phyloP scores from a whole-genome alignment of 2,113 vertebrate genomes.

The Archocentrus centrarchus region DNA sequence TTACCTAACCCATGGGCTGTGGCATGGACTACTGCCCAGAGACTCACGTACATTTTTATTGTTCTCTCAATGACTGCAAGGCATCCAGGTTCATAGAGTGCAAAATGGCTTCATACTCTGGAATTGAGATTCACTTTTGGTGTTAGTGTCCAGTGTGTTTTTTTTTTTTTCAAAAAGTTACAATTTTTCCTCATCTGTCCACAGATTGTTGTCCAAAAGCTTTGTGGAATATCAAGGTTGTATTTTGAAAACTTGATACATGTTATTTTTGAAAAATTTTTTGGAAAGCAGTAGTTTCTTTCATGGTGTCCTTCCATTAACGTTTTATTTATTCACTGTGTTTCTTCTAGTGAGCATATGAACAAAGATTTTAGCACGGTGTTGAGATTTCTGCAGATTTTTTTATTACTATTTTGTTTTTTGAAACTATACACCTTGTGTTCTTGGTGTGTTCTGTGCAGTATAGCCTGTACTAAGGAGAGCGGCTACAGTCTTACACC shows the following conservation, averaged over 20 bases:
- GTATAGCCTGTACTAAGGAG: neutral
- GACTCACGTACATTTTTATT: fast-evolving
- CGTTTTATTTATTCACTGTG: neutral
- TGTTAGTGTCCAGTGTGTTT: neutral
- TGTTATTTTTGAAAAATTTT: neutral
- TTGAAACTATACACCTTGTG: neutral
- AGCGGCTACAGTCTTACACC: neutral
- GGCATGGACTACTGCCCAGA: neutral
- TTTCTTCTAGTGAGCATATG: neutral
- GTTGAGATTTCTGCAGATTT: neutral
- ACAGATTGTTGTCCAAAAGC: neutral
- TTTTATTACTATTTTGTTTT: neutral
- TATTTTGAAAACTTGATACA: neutral
- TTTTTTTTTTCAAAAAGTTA: too few species aligned
- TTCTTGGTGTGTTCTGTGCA: neutral
- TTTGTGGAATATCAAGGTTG: neutral
- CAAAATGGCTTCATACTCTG: neutral
- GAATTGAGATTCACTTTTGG: neutral
- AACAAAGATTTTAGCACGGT: neutral
- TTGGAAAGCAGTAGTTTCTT: neutral
- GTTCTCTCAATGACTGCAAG: neutral
- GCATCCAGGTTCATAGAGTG: neutral
- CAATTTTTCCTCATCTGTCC: too few species aligned
- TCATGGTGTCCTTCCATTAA: neutral
- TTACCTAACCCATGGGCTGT: neutral